Conservation (phyloP, 2,888 invertebrate genomes). For the Trisateles emortualis region DNA sequence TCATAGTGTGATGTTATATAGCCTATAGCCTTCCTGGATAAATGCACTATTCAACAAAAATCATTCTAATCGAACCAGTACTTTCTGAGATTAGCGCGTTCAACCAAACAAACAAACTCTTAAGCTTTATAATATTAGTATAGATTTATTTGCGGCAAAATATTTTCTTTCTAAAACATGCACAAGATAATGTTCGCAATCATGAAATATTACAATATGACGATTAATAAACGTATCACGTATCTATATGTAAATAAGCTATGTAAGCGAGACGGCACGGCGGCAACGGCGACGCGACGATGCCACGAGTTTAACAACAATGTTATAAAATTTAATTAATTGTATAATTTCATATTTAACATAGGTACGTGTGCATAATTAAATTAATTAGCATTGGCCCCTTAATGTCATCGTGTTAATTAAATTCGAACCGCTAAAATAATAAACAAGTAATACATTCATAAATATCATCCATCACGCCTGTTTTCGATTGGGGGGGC, state of each 20-base stretch:
- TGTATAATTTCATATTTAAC: conserved; percentile 43
- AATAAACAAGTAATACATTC: too few relatives aligned
- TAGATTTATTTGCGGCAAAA: too few relatives aligned
- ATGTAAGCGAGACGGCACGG: conserved; percentile 25
- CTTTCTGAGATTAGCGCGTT: too few relatives aligned
- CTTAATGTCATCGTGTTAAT: conserved; percentile 45
- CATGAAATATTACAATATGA: conserved; percentile 20
- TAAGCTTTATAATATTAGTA: too few relatives aligned
- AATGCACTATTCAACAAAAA: too few relatives aligned
- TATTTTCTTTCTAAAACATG: conserved; percentile 14
- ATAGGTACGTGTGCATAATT: conserved; percentile 20
- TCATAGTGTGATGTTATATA: too few relatives aligned
- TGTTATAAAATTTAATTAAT: conserved; percentile 45
- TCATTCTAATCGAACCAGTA: too few relatives aligned
- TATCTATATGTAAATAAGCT: conserved; percentile 14
- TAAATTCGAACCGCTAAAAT: conserved; percentile 36
- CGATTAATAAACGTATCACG: conserved; percentile 16
- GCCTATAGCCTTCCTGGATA: too few relatives aligned
- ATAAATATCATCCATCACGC: too few relatives aligned
- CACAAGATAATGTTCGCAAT: conserved; percentile 9
- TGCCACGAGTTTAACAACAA: conserved; percentile 29
- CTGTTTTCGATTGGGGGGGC: too few relatives aligned
- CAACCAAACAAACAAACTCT: too few relatives aligned
- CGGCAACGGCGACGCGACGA: too few relatives aligned
- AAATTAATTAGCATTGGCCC: conserved; percentile 31